Evolutionary conservation across 2,888 invertebrate species (phyloP).

Genomic region (Idaea aversata): DNA sequence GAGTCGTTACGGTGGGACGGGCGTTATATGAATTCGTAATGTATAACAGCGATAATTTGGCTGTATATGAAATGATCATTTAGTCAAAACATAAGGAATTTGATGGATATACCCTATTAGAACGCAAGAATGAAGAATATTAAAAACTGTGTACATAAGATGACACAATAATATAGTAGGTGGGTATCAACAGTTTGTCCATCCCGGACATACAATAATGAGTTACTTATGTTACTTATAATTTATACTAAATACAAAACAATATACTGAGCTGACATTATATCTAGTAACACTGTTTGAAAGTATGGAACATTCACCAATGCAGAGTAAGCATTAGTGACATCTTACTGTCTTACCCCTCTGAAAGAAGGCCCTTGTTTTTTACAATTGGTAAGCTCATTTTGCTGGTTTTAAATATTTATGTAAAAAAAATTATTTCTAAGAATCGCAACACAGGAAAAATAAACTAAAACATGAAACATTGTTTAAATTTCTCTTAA

Average conservation of each 20-base stretch:
- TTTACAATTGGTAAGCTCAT: too few relatives aligned
- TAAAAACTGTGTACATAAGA: too few relatives aligned
- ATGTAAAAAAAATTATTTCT: not conserved
- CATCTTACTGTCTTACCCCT: not conserved
- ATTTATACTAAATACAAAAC: too few relatives aligned
- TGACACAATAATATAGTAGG: too few relatives aligned
- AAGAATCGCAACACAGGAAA: not conserved
- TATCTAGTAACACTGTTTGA: not conserved
- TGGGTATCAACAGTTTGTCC: too few relatives aligned
- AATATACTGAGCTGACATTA: too few relatives aligned
- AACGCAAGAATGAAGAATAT: too few relatives aligned
- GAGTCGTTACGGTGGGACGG: constrained; percentile 14
- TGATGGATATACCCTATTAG: too few relatives aligned
- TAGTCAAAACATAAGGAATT: not conserved
- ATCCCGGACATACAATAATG: too few relatives aligned
- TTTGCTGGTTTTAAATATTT: too few relatives aligned
- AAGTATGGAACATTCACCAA: not conserved
- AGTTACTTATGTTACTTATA: too few relatives aligned
- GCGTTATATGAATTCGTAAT: not conserved
- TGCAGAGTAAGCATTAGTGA: not conserved
- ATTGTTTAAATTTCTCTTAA: constrained; percentile 9
- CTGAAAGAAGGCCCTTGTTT: too few relatives aligned
- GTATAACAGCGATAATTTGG: not conserved
- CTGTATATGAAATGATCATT: not conserved
- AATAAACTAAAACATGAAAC: not conserved